Conservation (phyloP, 2,888 invertebrate genomes). For the Oscheius onirici region DNA sequence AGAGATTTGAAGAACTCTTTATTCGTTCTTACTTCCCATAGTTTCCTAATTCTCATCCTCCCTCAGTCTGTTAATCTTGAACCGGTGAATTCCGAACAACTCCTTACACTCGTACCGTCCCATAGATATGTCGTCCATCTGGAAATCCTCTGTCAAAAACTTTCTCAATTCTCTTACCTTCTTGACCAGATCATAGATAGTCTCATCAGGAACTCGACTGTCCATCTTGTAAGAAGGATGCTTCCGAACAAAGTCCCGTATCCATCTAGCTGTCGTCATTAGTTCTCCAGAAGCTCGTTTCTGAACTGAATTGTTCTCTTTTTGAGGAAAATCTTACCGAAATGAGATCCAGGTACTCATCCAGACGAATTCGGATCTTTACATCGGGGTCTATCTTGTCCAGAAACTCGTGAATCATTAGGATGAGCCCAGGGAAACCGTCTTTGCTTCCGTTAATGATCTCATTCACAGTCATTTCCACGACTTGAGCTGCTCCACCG, state of each 20-base stretch:
- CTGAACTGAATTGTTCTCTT: slow-evolving; percentile 74
- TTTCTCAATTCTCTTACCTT: slow-evolving; percentile 32
- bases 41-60: background rate
- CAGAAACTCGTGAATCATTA: slow-evolving; percentile 91
- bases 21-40: background rate
- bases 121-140: slow-evolving; percentile 65
- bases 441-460: slow-evolving; percentile 91
- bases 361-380: slow-evolving; percentile 93
- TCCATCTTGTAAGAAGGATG: slow-evolving; percentile 83
- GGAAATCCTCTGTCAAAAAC: slow-evolving; percentile 10
- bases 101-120: slow-evolving; percentile 61
- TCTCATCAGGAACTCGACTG: slow-evolving; percentile 85
- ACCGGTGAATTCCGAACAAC: slow-evolving; percentile 51
- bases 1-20: background rate
- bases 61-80: background rate
- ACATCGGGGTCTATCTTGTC: slow-evolving; percentile 96
- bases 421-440: slow-evolving; percentile 91
- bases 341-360: slow-evolving; percentile 84
- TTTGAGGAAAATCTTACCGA: slow-evolving; percentile 33
- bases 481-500: slow-evolving; percentile 65
- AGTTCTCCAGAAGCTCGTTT: slow-evolving; percentile 82
- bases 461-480: slow-evolving; percentile 89
- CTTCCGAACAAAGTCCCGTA: slow-evolving; percentile 85
- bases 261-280: slow-evolving; percentile 92
- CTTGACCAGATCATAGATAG: slow-evolving; percentile 86